Percentiles rank a stretch among this genome's conserved stretches.
Conservation (phyloP, 2,888 invertebrate genomes). For the Coelopa pilipes region DNA sequence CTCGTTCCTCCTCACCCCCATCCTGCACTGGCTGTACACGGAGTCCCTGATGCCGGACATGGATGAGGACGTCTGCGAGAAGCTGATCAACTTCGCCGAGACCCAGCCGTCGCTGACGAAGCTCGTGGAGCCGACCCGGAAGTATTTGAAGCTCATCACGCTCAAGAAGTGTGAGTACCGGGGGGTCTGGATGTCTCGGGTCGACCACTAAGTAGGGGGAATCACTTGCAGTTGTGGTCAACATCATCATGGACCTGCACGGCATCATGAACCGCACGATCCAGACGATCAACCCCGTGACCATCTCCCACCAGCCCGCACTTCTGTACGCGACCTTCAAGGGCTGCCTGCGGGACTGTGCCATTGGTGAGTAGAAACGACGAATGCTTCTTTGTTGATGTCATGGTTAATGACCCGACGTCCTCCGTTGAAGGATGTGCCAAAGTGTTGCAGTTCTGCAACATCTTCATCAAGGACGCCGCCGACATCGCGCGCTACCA, state of each 20-base stretch:
- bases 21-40: conserved; percentile 74
- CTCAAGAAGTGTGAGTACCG: conserved; percentile 72
- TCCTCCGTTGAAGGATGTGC: conserved; percentile 64
- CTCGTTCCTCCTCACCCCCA: conserved; percentile 72
- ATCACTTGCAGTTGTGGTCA: conserved; percentile 71
- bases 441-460: conserved; percentile 72
- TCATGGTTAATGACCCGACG: background rate
- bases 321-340: conserved; percentile 73
- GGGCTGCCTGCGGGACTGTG: conserved; percentile 72
- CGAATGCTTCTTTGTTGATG: background rate
- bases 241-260: conserved; percentile 74
- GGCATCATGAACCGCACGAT: conserved; percentile 72
- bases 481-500: conserved; percentile 73
- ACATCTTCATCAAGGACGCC: conserved; percentile 74
- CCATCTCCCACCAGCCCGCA: conserved; percentile 70
- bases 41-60: conserved; percentile 73
- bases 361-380: conserved; percentile 69
- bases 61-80: conserved; percentile 71
- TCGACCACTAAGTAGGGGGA: background rate
- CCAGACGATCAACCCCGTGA: conserved; percentile 69
- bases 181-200: no score
- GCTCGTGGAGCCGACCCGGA: conserved; percentile 71
- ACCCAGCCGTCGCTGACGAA: conserved; percentile 70
- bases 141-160: conserved; percentile 73
- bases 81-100: conserved; percentile 69